Base-by-base conservation (phyloP, 2,113 vertebrate genomes). In the Paramormyrops kingsleyae region DNA sequence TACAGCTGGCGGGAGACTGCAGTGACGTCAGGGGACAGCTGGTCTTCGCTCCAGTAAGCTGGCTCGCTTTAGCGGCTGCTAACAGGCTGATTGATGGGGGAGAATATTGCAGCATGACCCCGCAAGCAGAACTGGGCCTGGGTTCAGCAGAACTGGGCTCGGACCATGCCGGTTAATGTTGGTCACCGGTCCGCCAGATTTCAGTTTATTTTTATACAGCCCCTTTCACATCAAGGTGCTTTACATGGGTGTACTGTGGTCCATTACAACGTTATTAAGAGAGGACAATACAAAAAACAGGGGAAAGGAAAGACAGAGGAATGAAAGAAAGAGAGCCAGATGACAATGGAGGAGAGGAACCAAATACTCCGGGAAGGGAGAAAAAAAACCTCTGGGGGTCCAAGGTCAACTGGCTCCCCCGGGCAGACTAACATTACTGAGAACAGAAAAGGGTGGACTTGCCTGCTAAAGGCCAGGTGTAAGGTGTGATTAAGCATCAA, bases 71-170 rank as follows among this genome's bases (percentile, higher is more conserved):
- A 88, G 87, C 9, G 42, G 87, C 62, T 49, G 21, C 21, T 44
- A 13, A 49, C 12, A 44, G 88, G 27, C 27, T 88, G 88, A 88
- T n/a, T 77, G 88, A 88, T 88, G 88, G 59, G 24, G 19, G 87
- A 44, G n/a, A 87, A 35, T 53, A 19, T n/a, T 47, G 59, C 31
- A n/a, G 17, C 10, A 0, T 4, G 62, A 80, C 35, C 15, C 35
- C 5, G 35, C 1, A 2, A 0, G 31, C 52, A 59, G 44, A 31
- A n/a, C 46, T 35, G 19, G 83, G 83, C 24, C 44, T 10, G 17
- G 42, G 83, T 47, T 47, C 42, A 84, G n/a, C n/a, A n/a, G n/a
- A n/a, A n/a, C n/a, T n/a, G 42, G 39, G 42, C n/a, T 47, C 2
- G 19, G 80, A 39, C 17, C 19, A 5, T n/a, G 80, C 7, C 46